Percentiles rank a stretch among this genome's conserved stretches.
Evolutionary conservation across 1,140 invertebrate species (phyloP).

Genomic region (Rhizoglyphus robini): DNA sequence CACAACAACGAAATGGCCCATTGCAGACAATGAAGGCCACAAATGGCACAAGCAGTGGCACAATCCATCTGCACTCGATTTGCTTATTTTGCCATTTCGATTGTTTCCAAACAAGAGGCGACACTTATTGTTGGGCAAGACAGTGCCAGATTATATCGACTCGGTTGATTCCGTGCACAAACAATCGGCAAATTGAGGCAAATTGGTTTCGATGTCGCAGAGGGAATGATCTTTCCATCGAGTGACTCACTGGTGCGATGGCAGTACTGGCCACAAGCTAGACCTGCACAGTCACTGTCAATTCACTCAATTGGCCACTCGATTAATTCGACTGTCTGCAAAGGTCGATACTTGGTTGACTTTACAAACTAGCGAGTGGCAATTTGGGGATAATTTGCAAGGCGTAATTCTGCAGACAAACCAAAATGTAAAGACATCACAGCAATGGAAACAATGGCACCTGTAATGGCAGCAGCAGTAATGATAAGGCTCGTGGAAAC

Average conservation of each 20-base stretch:
- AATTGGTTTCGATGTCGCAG: background rate
- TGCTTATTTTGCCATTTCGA: background rate
- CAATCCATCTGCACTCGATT: background rate
- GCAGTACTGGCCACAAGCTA: no score
- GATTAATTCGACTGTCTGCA: background rate
- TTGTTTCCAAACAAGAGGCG: background rate
- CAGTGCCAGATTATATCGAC: no score
- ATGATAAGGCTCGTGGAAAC: slow-evolving; percentile 3
- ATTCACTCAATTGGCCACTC: background rate
- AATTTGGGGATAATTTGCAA: slow-evolving; percentile 12
- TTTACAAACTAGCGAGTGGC: background rate
- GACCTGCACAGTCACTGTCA: background rate
- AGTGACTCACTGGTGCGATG: no score
- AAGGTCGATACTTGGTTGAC: background rate
- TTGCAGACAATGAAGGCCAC: background rate
- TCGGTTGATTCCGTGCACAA: no score
- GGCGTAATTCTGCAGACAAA: background rate
- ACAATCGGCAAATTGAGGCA: background rate
- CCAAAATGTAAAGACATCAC: background rate
- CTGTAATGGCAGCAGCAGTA: no score
- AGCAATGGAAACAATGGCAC: background rate
- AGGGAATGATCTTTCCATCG: background rate
- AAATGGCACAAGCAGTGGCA: background rate
- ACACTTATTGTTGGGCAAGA: background rate
- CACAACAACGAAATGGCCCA: background rate